Percentiles rank a stretch among this genome's conserved stretches.
Conservation (phyloP, 1,140 invertebrate species). For the Cecropterus lyciades region DNA sequence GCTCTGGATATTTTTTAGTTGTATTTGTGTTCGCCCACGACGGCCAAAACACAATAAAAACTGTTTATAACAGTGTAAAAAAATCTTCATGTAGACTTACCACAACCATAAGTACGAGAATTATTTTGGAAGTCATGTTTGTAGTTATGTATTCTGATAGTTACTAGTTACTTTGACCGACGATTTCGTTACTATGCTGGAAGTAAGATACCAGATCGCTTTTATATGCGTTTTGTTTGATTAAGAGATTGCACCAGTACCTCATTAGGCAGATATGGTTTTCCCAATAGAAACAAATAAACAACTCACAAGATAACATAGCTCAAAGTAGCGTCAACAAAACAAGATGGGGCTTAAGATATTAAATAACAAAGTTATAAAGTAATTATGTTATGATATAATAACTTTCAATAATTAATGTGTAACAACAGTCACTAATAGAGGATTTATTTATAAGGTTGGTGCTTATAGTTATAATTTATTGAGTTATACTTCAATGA, state of each 20-base stretch:
- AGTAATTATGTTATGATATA: conserved; percentile 2
- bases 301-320: conserved; percentile 27
- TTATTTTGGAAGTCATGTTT: conserved; percentile 49
- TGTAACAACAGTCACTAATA: neutral
- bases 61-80: too few relatives aligned
- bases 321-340: conserved; percentile 9
- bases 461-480: too few relatives aligned
- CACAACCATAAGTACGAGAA: conserved; percentile 45
- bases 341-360: conserved; percentile 21
- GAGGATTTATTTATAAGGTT: too few relatives aligned
- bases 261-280: conserved; percentile 54
- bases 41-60: too few relatives aligned
- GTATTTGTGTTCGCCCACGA: too few relatives aligned
- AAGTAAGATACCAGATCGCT: conserved; percentile 41
- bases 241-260: conserved; percentile 49
- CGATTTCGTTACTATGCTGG: conserved; percentile 40
- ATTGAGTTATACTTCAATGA: too few relatives aligned
- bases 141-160: too few relatives aligned
- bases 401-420: neutral
- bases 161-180: conserved; percentile 16
- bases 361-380: conserved; percentile 19
- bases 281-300: conserved; percentile 59
- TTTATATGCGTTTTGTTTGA: conserved; percentile 61
- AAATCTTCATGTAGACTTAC: conserved; percentile 49
- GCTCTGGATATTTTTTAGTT: too few relatives aligned